phyloP scores from a whole-genome alignment of 2,888 invertebrate genomes.

The Xylocampa areola region DNA sequence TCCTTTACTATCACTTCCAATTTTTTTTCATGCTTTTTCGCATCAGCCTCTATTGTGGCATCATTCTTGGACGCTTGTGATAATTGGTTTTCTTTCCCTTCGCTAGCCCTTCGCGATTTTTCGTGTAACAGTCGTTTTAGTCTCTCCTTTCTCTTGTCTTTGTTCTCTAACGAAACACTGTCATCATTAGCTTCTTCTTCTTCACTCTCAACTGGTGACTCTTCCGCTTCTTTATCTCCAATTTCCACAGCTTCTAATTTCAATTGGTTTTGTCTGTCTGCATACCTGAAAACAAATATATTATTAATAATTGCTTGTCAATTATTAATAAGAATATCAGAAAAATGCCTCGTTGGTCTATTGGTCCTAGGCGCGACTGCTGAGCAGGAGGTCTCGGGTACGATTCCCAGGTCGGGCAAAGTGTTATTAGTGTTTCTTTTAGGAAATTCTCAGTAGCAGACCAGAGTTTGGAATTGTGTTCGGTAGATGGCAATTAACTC shows the following conservation, averaged over 20 bases:
- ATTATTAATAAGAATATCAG: too few relatives aligned
- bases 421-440: too few relatives aligned
- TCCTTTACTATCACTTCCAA: slow-evolving; percentile 27
- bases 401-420: too few relatives aligned
- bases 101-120: slow-evolving; percentile 68
- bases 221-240: slow-evolving; percentile 84
- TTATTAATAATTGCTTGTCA: too few relatives aligned
- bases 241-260: slow-evolving; percentile 82
- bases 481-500: too few relatives aligned
- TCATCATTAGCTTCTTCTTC: slow-evolving; percentile 75
- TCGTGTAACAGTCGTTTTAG: slow-evolving; percentile 76
- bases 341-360: too few relatives aligned
- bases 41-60: slow-evolving; percentile 23
- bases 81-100: slow-evolving; percentile 53
- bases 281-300: slow-evolving; percentile 72
- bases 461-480: too few relatives aligned
- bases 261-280: slow-evolving; percentile 80
- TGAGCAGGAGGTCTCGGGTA: too few relatives aligned
- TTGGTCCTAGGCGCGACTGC: too few relatives aligned
- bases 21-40: slow-evolving; percentile 33
- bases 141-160: slow-evolving; percentile 78
- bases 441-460: too few relatives aligned
- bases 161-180: slow-evolving; percentile 68
- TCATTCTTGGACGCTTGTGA: slow-evolving; percentile 34
- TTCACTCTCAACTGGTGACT: slow-evolving; percentile 82